A percentile compares a stretch with the other conserved stretches of the same genome.
These are phyloP conservation scores for Bombus impatiens DNA, from an alignment of 1,140 invertebrate genomes.

Conservation along the genomic window DNA sequence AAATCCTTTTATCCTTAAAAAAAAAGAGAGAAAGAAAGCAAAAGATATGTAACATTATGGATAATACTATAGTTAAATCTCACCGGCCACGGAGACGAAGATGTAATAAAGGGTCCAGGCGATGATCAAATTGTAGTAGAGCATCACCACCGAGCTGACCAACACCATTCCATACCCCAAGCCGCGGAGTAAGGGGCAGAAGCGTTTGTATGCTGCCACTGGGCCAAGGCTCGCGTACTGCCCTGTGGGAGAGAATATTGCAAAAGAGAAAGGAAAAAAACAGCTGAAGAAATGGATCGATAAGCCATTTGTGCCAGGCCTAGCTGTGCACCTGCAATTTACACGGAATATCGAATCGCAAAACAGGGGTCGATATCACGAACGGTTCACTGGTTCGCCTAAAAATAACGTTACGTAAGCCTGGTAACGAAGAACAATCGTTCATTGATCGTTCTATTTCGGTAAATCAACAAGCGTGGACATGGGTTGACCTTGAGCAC, in stretches of 20 bases:
- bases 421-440: conserved; percentile 8
- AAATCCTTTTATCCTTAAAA: background rate
- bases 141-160: conserved; percentile 91
- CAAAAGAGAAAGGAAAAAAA: conserved; percentile 4
- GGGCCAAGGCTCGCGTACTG: conserved; percentile 89
- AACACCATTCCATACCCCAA: conserved; percentile 93
- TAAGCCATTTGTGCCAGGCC: conserved; percentile 9
- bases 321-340: conserved; percentile 21
- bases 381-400: conserved; percentile 3
- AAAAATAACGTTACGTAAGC: conserved; percentile 49
- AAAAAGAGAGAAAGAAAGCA: too few relatives aligned
- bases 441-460: conserved; percentile 50
- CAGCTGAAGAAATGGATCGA: conserved; percentile 13
- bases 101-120: conserved; percentile 94
- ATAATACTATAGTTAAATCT: conserved; percentile 53
- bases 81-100: conserved; percentile 87
- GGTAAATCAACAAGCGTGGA: conserved; percentile 14
- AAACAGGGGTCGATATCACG: conserved; percentile 8
- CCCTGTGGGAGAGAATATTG: conserved; percentile 71
- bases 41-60: too few relatives aligned
- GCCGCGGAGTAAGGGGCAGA: conserved; percentile 87
- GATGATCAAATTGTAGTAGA: conserved; percentile 93
- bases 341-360: conserved; percentile 7
- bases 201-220: conserved; percentile 87
- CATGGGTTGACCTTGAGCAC: conserved; percentile 6